phyloP scores from a whole-genome alignment of 2,797 vertebrate species.

The Aphelocoma californica region DNA sequence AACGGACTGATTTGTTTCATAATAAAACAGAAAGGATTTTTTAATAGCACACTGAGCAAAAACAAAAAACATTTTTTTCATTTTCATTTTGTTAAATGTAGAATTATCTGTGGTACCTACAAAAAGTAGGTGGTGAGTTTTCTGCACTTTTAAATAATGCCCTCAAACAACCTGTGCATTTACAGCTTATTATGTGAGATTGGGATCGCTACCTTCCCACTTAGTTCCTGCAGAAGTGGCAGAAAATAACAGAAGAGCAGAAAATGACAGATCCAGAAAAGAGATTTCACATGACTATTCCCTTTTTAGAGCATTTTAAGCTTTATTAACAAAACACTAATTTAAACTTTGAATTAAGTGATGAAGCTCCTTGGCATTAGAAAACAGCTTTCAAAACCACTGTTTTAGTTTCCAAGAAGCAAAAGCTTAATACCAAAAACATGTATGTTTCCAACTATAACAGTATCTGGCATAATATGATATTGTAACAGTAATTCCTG shows the following conservation, averaged over 20 bases:
- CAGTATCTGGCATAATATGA: background rate
- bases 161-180: background rate
- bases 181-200: background rate
- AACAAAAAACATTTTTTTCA: background rate
- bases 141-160: background rate
- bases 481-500: background rate
- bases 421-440: constrained; percentile 29
- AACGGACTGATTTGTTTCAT: background rate
- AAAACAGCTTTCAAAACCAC: constrained; percentile 10
- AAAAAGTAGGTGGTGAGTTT: background rate
- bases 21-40: background rate
- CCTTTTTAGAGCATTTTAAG: constrained; percentile 5
- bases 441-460: constrained; percentile 37
- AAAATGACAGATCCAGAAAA: background rate
- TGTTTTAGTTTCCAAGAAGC: constrained; percentile 27
- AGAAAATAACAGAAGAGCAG: background rate
- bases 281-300: background rate
- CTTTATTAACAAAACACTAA: constrained; percentile 12
- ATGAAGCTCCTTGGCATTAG: background rate
- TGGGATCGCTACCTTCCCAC: background rate
- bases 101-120: background rate
- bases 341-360: constrained; percentile 4
- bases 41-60: background rate
- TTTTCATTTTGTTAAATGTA: background rate
- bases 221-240: background rate